Base-by-base conservation (phyloP, 2,113 vertebrate genomes). In the Marcusenius ussheri region DNA sequence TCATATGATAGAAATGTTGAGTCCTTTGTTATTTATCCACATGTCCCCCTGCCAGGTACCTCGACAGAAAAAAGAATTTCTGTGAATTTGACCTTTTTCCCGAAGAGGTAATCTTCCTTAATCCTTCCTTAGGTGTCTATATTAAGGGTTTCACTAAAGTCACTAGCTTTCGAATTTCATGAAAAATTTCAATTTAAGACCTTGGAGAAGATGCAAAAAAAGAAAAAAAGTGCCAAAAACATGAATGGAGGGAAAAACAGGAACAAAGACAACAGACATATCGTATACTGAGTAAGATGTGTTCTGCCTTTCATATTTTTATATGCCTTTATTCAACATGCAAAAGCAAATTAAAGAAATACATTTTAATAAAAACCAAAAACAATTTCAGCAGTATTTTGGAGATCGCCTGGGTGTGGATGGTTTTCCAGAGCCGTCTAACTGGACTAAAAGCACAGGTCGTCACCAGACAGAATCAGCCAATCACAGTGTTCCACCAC, bases 21-120 rank as follows among this genome's bases (percentile, higher is more conserved):
- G 45, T 47, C 53, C 83, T 58, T 84, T 85, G 53, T 85, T 90
- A 85, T 90, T 86, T 80, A 85, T 13, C 35, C 51, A 46, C 89
- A 88, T 49, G 45, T 39, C 66, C 83, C 35, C 42, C 31, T 45
- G 66, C 62, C 35, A 56, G 74, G 15, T 80, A 42, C 15, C 17
- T 19, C 0, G 15, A 85, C 45, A 9, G 45, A 10, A 85, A 47
- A 84, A 85, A 10, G 45, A 0, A 2, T n/a, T 90, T 90, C 83
- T 88, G 91, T 90, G 90, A 31, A 83, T 88, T 91, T 91, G 88
- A 87, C 89, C 51, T 17, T 90, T 90, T 58, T 88, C 8, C 31
- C 46, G 35, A 83, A 90, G 88, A 91, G 58, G 90, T 77, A 31
- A 70, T 70, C 62, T 70, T 31, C 62, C 62, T 31, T 70, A 70